Evolutionary conservation across 2,888 invertebrate genomes (phyloP).

Genomic region (Eucera pruinosa): DNA sequence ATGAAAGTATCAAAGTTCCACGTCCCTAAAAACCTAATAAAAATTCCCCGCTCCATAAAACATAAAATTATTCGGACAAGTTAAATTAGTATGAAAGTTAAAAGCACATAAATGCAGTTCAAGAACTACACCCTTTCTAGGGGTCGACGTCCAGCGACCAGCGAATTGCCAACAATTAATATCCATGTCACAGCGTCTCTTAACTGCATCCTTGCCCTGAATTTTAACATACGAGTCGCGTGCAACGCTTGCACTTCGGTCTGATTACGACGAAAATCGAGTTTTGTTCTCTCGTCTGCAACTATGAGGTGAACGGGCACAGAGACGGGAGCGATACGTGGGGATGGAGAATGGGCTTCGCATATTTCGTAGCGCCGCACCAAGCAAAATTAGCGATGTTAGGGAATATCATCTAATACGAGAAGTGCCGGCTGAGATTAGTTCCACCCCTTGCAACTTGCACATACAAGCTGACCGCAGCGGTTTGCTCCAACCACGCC

Average conservation of each 20-base stretch:
- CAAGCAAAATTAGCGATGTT: constrained; percentile 69
- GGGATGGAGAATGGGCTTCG: neutral
- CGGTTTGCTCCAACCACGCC: constrained; percentile 59
- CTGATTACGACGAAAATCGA: constrained; percentile 64
- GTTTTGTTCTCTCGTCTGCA: constrained; percentile 46
- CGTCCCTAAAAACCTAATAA: neutral
- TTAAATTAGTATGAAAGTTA: neutral
- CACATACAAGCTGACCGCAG: constrained; percentile 67
- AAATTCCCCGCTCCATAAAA: neutral
- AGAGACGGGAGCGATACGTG: neutral
- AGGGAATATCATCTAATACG: constrained; percentile 69
- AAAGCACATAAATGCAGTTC: neutral
- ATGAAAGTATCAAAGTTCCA: neutral
- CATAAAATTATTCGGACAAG: neutral
- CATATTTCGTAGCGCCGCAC: constrained; percentile 55
- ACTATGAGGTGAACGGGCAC: neutral
- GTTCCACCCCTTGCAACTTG: constrained; percentile 63
- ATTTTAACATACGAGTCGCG: constrained; percentile 41
- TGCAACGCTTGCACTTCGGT: constrained; percentile 43
- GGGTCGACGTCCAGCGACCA: neutral
- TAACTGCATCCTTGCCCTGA: constrained; percentile 28
- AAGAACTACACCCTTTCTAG: neutral
- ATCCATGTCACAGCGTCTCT: constrained; percentile 16
- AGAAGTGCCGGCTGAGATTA: constrained; percentile 66
- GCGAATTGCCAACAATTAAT: constrained; percentile 21